A percentile compares a stretch with the other conserved stretches of the same genome.
phyloP scores from a whole-genome alignment of 2,113 vertebrate species.

The Blennius ocellaris region DNA sequence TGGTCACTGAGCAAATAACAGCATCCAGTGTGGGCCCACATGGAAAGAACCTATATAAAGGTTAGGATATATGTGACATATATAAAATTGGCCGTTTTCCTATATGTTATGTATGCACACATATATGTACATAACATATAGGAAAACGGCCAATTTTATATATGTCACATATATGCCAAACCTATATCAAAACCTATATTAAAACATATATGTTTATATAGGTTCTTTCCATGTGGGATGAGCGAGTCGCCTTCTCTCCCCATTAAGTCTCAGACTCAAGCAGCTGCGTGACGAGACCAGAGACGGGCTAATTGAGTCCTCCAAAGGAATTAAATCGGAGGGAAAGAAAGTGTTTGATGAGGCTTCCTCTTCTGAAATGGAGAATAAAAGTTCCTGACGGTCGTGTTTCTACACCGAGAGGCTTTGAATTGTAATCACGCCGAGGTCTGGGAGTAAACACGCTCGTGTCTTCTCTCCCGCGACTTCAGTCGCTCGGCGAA shows the following conservation, averaged over 20 bases:
- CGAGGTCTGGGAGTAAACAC: constrained; percentile 80
- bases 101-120: too few relatives aligned
- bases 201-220: too few relatives aligned
- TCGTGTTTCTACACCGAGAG: constrained; percentile 83
- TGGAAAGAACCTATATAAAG: too few relatives aligned
- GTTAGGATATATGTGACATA: too few relatives aligned
- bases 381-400: constrained; percentile 77
- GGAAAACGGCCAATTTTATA: too few relatives aligned
- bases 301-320: constrained; percentile 58
- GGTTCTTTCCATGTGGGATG: too few relatives aligned
- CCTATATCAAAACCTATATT: too few relatives aligned
- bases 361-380: constrained; percentile 60
- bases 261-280: constrained; percentile 38
- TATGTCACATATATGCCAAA: too few relatives aligned
- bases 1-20: too few relatives aligned
- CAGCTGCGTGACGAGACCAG: constrained; percentile 37
- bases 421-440: constrained; percentile 85
- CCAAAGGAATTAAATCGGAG: constrained; percentile 66
- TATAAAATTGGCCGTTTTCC: too few relatives aligned
- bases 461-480: constrained; percentile 62
- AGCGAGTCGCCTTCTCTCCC: background rate
- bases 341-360: constrained; percentile 40
- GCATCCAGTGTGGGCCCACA: too few relatives aligned
- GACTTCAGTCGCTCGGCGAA: constrained; percentile 20
- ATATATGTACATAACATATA: too few relatives aligned